A percentile compares a stretch with the other conserved stretches of the same genome.
Conservation (phyloP, 64 coral and sea anemone species). For the Montipora foliosa region DNA sequence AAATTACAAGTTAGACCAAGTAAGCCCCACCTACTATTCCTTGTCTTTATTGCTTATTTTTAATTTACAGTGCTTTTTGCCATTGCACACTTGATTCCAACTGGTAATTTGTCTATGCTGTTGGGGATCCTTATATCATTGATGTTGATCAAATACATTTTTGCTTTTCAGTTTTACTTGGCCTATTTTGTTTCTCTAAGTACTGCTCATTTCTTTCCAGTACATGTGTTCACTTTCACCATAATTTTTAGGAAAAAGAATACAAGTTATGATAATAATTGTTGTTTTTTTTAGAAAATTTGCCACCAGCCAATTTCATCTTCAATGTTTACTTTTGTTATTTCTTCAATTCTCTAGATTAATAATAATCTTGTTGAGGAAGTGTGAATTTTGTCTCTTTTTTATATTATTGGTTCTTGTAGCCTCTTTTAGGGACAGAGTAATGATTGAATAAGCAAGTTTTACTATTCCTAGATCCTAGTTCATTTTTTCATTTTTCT, state of each 20-base stretch:
- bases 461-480: no score
- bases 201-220: background rate
- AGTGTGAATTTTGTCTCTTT: background rate
- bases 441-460: no score
- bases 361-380: background rate
- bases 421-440: no score
- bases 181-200: background rate
- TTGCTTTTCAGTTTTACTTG: no score
- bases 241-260: no score
- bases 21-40: background rate
- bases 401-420: background rate
- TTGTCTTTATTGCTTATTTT: background rate
- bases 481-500: no score
- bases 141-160: no score
- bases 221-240: background rate
- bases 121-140: background rate
- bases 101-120: background rate
- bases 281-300: background rate
- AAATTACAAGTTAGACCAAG: conserved; percentile 51
- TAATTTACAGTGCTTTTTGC: background rate
- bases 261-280: background rate
- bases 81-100: background rate
- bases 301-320: background rate
- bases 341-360: background rate
- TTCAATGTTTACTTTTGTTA: background rate